Evolutionary conservation across 2,113 vertebrate genomes (phyloP).

Genomic region (Dermatemys mawii): DNA sequence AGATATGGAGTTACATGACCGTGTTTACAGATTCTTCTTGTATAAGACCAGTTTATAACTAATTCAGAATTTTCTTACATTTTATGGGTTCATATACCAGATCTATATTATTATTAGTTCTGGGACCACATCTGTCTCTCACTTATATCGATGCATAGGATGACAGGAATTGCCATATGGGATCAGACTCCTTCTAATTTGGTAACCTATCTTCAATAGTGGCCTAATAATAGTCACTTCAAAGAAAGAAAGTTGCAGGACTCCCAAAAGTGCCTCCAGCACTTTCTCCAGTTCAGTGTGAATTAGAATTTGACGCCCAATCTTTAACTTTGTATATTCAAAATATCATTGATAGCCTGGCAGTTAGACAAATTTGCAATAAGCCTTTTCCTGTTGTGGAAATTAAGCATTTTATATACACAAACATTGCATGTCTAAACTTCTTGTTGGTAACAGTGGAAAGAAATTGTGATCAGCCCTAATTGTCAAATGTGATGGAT

Average conservation of each 20-base stretch:
- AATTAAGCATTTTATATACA: neutral
- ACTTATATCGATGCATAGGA: neutral
- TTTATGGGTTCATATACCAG: neutral
- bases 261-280: neutral
- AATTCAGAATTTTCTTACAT: neutral
- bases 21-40: neutral
- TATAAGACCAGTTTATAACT: neutral
- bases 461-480: neutral
- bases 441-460: neutral
- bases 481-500: neutral
- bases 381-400: neutral
- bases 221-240: neutral
- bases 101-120: neutral
- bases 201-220: rapidly evolving
- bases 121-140: neutral
- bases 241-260: neutral
- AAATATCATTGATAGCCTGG: neutral
- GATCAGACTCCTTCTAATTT: neutral
- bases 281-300: neutral
- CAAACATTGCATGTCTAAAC: neutral
- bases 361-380: neutral
- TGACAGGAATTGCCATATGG: neutral
- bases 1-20: neutral
- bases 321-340: neutral
- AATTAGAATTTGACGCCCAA: neutral